Evolutionary conservation across 2,797 vertebrate genomes (phyloP), one percentile per base, ranked within the genome.

Genomic region (Zenarchopterus dispar): DNA sequence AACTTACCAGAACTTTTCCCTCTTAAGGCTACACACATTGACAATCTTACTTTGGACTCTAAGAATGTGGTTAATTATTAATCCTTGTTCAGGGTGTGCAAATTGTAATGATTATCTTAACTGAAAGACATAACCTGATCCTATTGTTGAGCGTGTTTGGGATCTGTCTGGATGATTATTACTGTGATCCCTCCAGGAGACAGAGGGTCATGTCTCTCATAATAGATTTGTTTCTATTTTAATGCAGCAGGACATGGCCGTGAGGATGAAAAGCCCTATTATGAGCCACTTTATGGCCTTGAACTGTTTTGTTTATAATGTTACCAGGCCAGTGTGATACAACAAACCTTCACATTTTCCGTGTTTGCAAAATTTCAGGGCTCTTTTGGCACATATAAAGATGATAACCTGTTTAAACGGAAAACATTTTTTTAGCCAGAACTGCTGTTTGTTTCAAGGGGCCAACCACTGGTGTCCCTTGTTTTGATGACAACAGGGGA

Each of bases 1-100:
- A 15, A 45, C 56, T 67, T 57, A 36, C 47, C 3, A 48, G 9
- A 71, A 56, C 41, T 33, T 22, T 47, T 45, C 24, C 11, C 15
- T 59, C 23, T 44, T 60, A 28, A 16, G 55, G 13, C 23, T 24
- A 18, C 13, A 69, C 33, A 33, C 15, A 4, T 15, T 33, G n/a
- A n/a, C 15, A 57, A 51, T 36, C 33, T 84, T 54, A 24, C 54
- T 57, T 6, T 23, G 13, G 48, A 48, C 21, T 26, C 23, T 50
- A 46, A 49, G 19, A 36, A 50, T 43, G 45, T 67, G 46, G 81
- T 88, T 82, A 88, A 87, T 84, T 80, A 59, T 86, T 88, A 89
- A 88, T 70, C 81, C 36, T 53, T 48, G 39, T 39, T 82, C 23
- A 56, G 50, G 15, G 28, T 28, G 50, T 72, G 28, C 72, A 58